Percentiles rank a stretch among this genome's conserved stretches.
phyloP scores from a whole-genome alignment of 2,113 vertebrate genomes.

The Bufo bufo region DNA sequence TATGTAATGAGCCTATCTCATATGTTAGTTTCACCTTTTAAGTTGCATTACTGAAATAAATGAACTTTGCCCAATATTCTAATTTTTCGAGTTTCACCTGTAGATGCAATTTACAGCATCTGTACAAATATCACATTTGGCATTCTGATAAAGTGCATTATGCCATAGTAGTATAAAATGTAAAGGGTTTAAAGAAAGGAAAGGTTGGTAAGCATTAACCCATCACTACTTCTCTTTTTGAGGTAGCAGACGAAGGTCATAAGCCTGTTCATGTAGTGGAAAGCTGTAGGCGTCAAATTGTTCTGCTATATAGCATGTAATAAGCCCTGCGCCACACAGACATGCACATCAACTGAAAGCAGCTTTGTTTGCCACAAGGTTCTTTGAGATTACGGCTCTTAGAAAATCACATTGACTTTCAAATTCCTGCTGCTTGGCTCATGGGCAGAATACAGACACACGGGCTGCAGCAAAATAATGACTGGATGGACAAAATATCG shows the following conservation, averaged over 20 bases:
- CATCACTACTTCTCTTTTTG: conserved; percentile 32
- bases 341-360: conserved; percentile 60
- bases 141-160: not conserved
- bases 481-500: conserved; percentile 42
- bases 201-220: not conserved
- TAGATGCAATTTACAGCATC: not conserved
- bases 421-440: conserved; percentile 60
- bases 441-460: conserved; percentile 54
- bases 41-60: too few relatives aligned
- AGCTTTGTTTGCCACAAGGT: conserved; percentile 60
- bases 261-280: conserved; percentile 47
- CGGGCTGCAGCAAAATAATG: conserved; percentile 47
- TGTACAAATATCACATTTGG: not conserved
- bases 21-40: too few relatives aligned
- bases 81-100: too few relatives aligned
- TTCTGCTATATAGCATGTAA: conserved; percentile 55
- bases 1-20: too few relatives aligned
- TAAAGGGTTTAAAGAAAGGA: not conserved
- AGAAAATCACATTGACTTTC: conserved; percentile 61
- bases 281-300: conserved; percentile 50
- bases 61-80: too few relatives aligned
- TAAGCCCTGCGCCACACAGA: conserved; percentile 49
- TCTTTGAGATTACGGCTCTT: conserved; percentile 48
- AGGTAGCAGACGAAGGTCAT: conserved; percentile 59
- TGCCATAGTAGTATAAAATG: not conserved